These are phyloP conservation scores for Lutjanus argentimaculatus DNA, from an alignment of 2,797 vertebrate species.

Conservation along the genomic window DNA sequence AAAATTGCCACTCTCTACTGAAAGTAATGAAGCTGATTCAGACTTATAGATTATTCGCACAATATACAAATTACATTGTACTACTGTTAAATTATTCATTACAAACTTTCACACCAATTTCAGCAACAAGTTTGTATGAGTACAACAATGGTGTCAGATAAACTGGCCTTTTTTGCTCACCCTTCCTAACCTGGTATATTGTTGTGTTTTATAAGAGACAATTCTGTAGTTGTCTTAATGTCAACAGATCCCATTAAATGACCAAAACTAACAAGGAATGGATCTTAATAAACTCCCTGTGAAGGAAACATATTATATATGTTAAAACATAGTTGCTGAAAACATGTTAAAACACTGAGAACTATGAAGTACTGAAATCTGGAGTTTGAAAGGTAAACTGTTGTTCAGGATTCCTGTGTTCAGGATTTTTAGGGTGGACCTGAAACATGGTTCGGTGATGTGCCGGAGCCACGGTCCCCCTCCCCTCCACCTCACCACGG, in stretches of 20 bases:
- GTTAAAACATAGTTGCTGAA: no score
- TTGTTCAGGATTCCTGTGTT: no score
- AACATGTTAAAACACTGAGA: no score
- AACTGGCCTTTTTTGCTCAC: neutral
- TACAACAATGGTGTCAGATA: neutral
- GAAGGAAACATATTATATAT: neutral
- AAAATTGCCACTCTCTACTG: constrained; percentile 3
- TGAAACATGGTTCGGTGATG: no score
- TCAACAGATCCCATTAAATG: neutral
- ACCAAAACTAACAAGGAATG: no score
- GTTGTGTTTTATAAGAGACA: neutral
- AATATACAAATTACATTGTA: neutral
- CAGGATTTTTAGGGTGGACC: no score
- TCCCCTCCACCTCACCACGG: no score
- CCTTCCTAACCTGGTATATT: neutral
- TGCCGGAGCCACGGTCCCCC: no score
- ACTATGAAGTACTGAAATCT: no score
- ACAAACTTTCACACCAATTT: neutral
- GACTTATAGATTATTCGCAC: neutral
- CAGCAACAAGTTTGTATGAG: neutral
- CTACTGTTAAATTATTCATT: neutral
- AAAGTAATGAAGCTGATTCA: constrained; percentile 17
- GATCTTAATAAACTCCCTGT: neutral
- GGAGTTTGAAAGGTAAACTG: no score
- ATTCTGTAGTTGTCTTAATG: neutral